Evolutionary conservation across 2,888 invertebrate species (phyloP).

Genomic region (Sericinus montela): DNA sequence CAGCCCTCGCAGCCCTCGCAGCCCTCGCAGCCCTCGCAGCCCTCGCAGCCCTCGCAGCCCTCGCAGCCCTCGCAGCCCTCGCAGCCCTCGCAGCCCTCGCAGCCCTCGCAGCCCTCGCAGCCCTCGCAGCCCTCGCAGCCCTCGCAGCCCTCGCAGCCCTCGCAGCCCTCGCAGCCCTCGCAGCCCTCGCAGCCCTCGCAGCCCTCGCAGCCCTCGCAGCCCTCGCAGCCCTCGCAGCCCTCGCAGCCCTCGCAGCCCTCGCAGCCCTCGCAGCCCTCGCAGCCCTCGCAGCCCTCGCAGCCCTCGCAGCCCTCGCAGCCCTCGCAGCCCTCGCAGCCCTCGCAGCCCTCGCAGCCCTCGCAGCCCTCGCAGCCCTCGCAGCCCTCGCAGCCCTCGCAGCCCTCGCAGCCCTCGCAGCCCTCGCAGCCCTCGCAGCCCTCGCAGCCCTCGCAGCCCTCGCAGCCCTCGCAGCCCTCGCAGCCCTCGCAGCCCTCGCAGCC

Average conservation of each 20-base stretch:
- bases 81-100: constrained; percentile 24
- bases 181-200: constrained; percentile 27
- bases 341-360: constrained; percentile 27
- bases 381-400: constrained; percentile 24
- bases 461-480: constrained; percentile 25
- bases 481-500: constrained; percentile 25
- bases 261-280: constrained; percentile 24
- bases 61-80: constrained; percentile 24
- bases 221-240: constrained; percentile 24
- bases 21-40: constrained; percentile 24
- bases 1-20: constrained; percentile 27
- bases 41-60: constrained; percentile 24
- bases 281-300: constrained; percentile 25
- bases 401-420: constrained; percentile 24
- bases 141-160: constrained; percentile 26
- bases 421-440: constrained; percentile 24
- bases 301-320: constrained; percentile 25
- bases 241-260: constrained; percentile 24
- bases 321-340: constrained; percentile 26
- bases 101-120: constrained; percentile 25
- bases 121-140: constrained; percentile 25
- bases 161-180: constrained; percentile 27
- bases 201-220: constrained; percentile 24
- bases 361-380: constrained; percentile 27
- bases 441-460: constrained; percentile 24